Conservation (phyloP, 2,797 vertebrate species). For the Amazona ochrocephala region DNA sequence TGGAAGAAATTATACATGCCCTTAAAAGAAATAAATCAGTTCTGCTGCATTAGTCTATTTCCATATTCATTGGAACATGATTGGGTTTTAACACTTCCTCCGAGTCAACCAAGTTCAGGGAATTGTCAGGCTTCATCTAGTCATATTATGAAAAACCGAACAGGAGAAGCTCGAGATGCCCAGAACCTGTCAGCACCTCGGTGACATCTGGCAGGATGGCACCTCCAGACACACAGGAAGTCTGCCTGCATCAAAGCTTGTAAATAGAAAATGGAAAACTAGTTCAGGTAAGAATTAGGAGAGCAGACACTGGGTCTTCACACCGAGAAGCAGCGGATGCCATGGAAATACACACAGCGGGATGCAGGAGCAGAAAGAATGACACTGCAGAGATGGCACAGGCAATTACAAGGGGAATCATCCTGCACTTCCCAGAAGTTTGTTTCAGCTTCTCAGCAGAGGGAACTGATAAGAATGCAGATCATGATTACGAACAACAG, state of each 20-base stretch:
- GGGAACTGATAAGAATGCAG: background rate
- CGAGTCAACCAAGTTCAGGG: background rate
- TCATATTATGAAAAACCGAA: background rate
- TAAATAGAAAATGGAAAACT: background rate
- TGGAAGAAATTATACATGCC: background rate
- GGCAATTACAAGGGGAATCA: fast-evolving
- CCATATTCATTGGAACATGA: background rate
- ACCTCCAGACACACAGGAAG: background rate
- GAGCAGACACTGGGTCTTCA: background rate
- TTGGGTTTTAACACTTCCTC: background rate
- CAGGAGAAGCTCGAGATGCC: background rate
- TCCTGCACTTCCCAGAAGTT: background rate
- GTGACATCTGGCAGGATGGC: background rate
- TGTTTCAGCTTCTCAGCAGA: background rate
- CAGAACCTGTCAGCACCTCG: background rate
- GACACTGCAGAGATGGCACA: background rate
- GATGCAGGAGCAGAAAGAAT: background rate
- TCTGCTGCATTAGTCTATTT: background rate
- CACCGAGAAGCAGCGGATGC: background rate
- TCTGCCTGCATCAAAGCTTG: background rate
- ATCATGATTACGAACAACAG: background rate
- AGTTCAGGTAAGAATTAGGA: background rate
- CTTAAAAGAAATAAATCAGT: background rate
- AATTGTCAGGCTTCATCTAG: background rate
- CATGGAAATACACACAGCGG: background rate